Evolutionary conservation across 2,888 invertebrate genomes (phyloP).

Genomic region (Molorchus minor): DNA sequence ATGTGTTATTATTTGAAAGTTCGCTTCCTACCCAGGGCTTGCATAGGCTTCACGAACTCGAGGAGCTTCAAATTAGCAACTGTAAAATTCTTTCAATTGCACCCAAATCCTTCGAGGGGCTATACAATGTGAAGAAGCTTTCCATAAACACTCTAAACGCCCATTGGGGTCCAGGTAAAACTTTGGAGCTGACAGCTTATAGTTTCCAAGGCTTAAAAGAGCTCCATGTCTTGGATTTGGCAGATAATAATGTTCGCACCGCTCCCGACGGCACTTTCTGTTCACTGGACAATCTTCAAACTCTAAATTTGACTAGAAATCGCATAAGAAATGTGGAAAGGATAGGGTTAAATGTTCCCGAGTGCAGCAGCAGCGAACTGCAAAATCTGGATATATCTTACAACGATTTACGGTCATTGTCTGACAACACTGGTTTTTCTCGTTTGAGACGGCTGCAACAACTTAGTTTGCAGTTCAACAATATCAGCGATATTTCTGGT

Average conservation of each 20-base stretch:
- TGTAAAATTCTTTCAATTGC: constrained; percentile 84
- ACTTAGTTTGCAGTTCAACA: constrained; percentile 84
- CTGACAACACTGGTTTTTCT: constrained; percentile 77
- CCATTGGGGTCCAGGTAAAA: constrained; percentile 79
- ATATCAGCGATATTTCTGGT: constrained; percentile 80
- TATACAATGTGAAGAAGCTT: constrained; percentile 80
- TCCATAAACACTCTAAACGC: constrained; percentile 82
- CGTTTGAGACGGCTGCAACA: constrained; percentile 81
- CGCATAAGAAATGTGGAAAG: constrained; percentile 80
- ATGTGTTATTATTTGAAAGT: constrained; percentile 81
- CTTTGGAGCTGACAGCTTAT: constrained; percentile 76
- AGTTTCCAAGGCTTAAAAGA: constrained; percentile 82
- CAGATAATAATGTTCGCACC: constrained; percentile 83
- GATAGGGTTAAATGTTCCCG: constrained; percentile 73
- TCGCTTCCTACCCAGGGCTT: constrained; percentile 73
- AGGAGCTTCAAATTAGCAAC: constrained; percentile 77
- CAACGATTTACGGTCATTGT: constrained; percentile 78
- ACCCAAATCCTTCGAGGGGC: constrained; percentile 80
- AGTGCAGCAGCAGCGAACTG: constrained; percentile 74
- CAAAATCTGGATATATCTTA: constrained; percentile 82
- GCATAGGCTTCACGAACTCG: constrained; percentile 75
- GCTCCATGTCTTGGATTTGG: constrained; percentile 80
- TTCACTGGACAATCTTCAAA: constrained; percentile 79
- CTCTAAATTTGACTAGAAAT: constrained; percentile 86
- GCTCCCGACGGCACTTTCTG: constrained; percentile 84